Conservation (phyloP, 2,888 invertebrate species). For the Cheilosia impressa region DNA sequence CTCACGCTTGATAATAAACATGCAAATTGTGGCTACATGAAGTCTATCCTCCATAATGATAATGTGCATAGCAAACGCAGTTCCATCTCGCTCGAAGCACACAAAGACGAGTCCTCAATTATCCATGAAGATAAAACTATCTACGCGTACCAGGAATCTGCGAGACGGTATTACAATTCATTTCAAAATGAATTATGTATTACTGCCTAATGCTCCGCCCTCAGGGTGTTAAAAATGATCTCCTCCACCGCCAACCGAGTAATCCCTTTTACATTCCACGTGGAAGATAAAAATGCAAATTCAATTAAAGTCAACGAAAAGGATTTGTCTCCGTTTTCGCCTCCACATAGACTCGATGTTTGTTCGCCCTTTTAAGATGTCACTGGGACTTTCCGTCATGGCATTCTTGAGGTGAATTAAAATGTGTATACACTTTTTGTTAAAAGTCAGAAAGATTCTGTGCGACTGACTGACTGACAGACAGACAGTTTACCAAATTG, state of each 20-base stretch:
- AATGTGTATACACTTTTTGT: background rate
- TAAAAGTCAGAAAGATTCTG: background rate
- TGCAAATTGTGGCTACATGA: no score
- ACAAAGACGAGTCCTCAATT: no score
- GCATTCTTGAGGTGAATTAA: slow-evolving; percentile 18
- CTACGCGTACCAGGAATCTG: no score
- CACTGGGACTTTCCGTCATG: slow-evolving; percentile 8
- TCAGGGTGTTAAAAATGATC: slow-evolving; percentile 10
- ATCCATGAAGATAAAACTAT: no score
- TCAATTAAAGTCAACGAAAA: slow-evolving; percentile 22
- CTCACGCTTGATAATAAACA: no score
- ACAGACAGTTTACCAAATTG: slow-evolving; percentile 15
- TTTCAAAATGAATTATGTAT: slow-evolving; percentile 18
- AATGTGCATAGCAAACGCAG: no score
- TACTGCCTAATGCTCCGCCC: background rate
- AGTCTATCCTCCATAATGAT: no score
- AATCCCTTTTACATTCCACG: slow-evolving; percentile 12
- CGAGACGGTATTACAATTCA: slow-evolving; percentile 19
- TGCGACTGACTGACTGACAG: background rate
- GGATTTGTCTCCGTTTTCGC: background rate
- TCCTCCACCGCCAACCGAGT: background rate
- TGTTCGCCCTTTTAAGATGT: slow-evolving; percentile 12
- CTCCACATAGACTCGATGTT: background rate
- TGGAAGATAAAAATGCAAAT: slow-evolving; percentile 47
- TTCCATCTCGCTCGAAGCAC: no score